Evolutionary conservation across 2,888 invertebrate species (phyloP).

Genomic region (Galerucella nymphaeae): DNA sequence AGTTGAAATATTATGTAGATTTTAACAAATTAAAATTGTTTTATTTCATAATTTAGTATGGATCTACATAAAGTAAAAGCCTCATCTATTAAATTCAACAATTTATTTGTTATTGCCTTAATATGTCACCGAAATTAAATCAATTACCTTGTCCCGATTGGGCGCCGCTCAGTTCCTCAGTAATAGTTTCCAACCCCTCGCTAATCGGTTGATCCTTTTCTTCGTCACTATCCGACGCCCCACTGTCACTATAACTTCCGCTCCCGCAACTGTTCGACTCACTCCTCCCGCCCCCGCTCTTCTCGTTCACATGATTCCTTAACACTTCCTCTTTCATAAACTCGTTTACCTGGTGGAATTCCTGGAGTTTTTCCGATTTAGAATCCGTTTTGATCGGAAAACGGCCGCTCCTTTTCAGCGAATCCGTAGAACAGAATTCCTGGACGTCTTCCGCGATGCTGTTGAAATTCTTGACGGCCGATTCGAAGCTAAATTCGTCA

Average conservation of each 20-base stretch:
- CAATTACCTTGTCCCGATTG: conserved; percentile 52
- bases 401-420: conserved; percentile 44
- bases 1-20: too few relatives aligned
- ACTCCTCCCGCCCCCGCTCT: conserved; percentile 12
- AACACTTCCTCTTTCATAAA: conserved; percentile 10
- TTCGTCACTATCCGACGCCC: conserved; percentile 56
- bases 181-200: conserved; percentile 63
- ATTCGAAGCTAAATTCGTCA: conserved; percentile 59
- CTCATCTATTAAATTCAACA: too few relatives aligned
- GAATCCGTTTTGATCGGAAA: conserved; percentile 41
- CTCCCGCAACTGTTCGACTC: conserved; percentile 40
- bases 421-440: conserved; percentile 54
- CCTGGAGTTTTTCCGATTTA: conserved; percentile 17
- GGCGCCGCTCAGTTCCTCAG: conserved; percentile 61
- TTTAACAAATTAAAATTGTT: too few relatives aligned
- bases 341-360: conserved; percentile 29
- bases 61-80: too few relatives aligned
- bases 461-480: conserved; percentile 62
- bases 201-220: conserved; percentile 57
- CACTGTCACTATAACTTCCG: conserved; percentile 48
- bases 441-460: conserved; percentile 61
- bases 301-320: conserved; percentile 19
- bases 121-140: too few relatives aligned
- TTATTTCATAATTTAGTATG: too few relatives aligned
- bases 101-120: too few relatives aligned